Evolutionary conservation across 2,113 vertebrate genomes (phyloP).

Genomic region (Salvelinus alpinus): DNA sequence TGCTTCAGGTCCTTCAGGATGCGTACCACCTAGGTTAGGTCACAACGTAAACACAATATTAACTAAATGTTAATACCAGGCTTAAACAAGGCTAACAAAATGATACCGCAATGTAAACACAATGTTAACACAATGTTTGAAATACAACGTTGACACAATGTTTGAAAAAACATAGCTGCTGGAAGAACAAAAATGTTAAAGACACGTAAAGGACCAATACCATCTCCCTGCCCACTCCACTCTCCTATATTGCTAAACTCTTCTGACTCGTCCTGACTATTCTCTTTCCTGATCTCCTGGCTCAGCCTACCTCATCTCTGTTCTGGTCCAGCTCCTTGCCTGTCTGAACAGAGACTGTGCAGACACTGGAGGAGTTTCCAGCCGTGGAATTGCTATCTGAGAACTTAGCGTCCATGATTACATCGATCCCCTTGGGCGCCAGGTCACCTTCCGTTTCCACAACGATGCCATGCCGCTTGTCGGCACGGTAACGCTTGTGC

Average conservation of each 20-base stretch:
- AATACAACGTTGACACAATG: no score
- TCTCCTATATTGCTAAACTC: not conserved
- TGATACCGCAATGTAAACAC: no score
- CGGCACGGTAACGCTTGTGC: conserved; percentile 87
- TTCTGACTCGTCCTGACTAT: not conserved
- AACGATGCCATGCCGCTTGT: conserved; percentile 90
- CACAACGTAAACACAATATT: no score
- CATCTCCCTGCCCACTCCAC: not conserved
- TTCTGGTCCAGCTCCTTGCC: conserved; percentile 82
- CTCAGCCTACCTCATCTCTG: conserved; percentile 79
- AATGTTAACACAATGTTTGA: no score
- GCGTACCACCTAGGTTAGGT: conserved; percentile 74
- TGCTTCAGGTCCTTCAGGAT: conserved; percentile 90
- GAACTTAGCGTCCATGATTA: conserved; percentile 78
- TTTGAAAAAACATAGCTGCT: no score
- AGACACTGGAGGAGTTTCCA: conserved; percentile 59
- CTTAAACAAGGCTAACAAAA: no score
- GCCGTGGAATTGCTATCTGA: conserved; percentile 43
- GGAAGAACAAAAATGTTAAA: no score
- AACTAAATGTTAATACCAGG: no score
- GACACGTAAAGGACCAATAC: no score
- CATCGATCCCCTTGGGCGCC: conserved; percentile 78
- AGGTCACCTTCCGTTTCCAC: conserved; percentile 89
- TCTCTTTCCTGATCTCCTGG: not conserved
- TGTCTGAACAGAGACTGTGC: conserved; percentile 71